Conservation (phyloP, 2,888 invertebrate genomes). For the Platypus cylindrus region DNA sequence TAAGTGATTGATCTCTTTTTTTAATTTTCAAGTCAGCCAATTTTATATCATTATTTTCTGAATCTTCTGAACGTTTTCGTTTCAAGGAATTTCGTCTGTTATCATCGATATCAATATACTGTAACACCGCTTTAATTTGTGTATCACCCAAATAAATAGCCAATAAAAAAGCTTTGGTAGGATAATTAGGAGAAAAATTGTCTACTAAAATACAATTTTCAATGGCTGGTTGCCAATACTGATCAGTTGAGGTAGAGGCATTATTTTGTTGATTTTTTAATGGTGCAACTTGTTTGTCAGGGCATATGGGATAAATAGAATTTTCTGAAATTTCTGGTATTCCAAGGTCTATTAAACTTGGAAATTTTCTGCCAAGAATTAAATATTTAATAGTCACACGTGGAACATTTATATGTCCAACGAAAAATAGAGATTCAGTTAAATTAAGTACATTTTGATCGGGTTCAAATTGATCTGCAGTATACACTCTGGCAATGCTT, state of each 20-base stretch:
- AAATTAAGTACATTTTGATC: too few relatives aligned
- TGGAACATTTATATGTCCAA: too few relatives aligned
- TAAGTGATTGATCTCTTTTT: constrained; percentile 17
- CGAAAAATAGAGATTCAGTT: too few relatives aligned
- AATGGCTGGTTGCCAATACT: too few relatives aligned
- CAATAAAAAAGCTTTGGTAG: constrained; percentile 9
- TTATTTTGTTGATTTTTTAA: not conserved
- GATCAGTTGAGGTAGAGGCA: too few relatives aligned
- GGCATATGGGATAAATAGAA: too few relatives aligned
- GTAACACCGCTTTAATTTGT: constrained; percentile 4
- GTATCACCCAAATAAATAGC: too few relatives aligned
- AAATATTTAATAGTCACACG: too few relatives aligned
- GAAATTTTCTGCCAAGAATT: too few relatives aligned
- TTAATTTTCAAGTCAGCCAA: not conserved
- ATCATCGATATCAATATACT: constrained; percentile 3
- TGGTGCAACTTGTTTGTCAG: not conserved
- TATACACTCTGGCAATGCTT: constrained; percentile 10
- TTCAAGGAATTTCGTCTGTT: not conserved
- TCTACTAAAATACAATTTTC: too few relatives aligned
- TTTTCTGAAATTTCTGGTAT: too few relatives aligned
- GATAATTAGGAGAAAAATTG: constrained; percentile 5
- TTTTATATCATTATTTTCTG: not conserved
- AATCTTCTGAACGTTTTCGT: not conserved
- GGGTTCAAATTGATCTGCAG: constrained; percentile 7
- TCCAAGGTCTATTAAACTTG: too few relatives aligned